Percentiles rank a stretch among this genome's conserved stretches.
Evolutionary conservation across 2,888 invertebrate species (phyloP).

Genomic region (Aphodius sticticus): DNA sequence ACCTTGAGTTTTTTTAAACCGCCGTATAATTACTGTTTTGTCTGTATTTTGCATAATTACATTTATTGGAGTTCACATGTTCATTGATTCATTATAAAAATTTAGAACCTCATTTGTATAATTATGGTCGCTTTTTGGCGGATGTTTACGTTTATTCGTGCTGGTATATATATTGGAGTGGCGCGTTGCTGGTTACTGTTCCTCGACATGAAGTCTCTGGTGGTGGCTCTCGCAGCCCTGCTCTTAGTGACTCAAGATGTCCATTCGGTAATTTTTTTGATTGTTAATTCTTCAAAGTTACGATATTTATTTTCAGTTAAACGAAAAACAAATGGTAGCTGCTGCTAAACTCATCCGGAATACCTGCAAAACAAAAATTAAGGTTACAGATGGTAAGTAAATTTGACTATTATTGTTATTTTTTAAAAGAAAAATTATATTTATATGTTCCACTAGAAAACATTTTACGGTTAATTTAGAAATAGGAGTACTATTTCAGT

Average conservation of each 20-base stretch:
- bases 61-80: not conserved
- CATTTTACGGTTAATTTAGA: too few relatives aligned
- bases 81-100: not conserved
- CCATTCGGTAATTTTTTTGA: not conserved
- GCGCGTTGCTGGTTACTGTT: not conserved
- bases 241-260: not conserved
- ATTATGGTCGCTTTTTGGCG: not conserved
- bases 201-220: constrained; percentile 5
- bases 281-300: not conserved
- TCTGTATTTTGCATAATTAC: constrained; percentile 12
- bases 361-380: constrained; percentile 69
- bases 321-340: constrained; percentile 66
- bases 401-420: constrained; percentile 23
- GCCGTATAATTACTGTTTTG: not conserved
- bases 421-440: too few relatives aligned
- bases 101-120: not conserved
- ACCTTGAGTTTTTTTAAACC: constrained; percentile 13
- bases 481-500: too few relatives aligned
- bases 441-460: too few relatives aligned
- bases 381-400: constrained; percentile 63
- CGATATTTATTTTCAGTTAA: not conserved
- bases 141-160: not conserved
- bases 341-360: constrained; percentile 69
- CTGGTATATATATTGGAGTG: not conserved
- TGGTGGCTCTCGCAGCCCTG: constrained; percentile 12